These are phyloP conservation scores for Microctenopoma steveboyesi DNA, from an alignment of 2,797 vertebrate species.

Conservation along the genomic window DNA sequence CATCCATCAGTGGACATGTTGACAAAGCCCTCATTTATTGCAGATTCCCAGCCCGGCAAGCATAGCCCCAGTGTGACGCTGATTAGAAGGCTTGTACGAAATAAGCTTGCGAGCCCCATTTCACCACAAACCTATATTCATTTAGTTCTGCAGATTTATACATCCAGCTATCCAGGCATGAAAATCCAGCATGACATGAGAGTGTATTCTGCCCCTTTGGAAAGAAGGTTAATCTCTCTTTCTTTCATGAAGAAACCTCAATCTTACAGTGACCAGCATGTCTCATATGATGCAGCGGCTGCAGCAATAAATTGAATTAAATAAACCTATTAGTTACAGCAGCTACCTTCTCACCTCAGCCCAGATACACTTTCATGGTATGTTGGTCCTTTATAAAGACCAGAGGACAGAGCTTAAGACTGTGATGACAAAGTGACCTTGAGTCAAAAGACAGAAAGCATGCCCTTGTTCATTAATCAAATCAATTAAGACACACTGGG, in stretches of 20 bases:
- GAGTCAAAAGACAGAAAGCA: slow-evolving; percentile 67
- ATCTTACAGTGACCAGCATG: slow-evolving; percentile 77
- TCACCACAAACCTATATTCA: slow-evolving; percentile 79
- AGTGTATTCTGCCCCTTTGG: slow-evolving; percentile 74
- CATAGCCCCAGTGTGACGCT: slow-evolving; percentile 70
- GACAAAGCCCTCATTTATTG: slow-evolving; percentile 83
- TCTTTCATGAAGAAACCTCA: slow-evolving; percentile 78
- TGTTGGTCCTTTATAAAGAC: slow-evolving; percentile 75
- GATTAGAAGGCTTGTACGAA: slow-evolving; percentile 78
- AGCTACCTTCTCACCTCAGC: slow-evolving; percentile 81
- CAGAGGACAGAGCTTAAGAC: slow-evolving; percentile 64
- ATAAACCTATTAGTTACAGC: slow-evolving; percentile 85
- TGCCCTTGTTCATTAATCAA: slow-evolving; percentile 77
- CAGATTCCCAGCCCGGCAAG: slow-evolving; percentile 61
- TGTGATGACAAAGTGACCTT: slow-evolving; percentile 76
- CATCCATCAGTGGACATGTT: slow-evolving; percentile 75
- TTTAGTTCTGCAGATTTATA: slow-evolving; percentile 83
- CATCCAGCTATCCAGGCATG: slow-evolving; percentile 65
- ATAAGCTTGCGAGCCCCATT: slow-evolving; percentile 75
- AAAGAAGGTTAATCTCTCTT: slow-evolving; percentile 78
- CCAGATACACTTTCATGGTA: slow-evolving; percentile 81
- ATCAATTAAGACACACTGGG: slow-evolving; percentile 82
- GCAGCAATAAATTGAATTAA: slow-evolving; percentile 83
- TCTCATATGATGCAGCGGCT: slow-evolving; percentile 72
- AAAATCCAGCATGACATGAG: slow-evolving; percentile 80